These are phyloP conservation scores for Amphipoea oculea DNA, from an alignment of 2,888 invertebrate genomes.

Conservation along the genomic window DNA sequence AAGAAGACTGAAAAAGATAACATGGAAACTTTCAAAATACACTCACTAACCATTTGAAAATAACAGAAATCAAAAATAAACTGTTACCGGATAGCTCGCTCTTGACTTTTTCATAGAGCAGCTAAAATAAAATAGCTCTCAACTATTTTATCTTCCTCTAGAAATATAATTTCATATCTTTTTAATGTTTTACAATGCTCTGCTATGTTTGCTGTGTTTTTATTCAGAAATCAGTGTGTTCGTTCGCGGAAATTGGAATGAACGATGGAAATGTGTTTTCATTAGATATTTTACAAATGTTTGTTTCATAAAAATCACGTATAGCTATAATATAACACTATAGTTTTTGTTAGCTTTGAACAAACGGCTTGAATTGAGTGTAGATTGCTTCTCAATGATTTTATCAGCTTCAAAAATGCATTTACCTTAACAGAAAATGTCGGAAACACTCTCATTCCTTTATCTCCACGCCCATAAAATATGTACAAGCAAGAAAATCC, in stretches of 20 bases:
- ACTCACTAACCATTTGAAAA: slow-evolving; percentile 1
- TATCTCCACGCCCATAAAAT: neutral
- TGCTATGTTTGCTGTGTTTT: neutral
- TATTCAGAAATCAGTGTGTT: neutral
- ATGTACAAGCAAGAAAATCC: neutral
- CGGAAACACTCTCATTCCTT: neutral
- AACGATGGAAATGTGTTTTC: neutral
- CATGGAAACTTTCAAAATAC: slow-evolving; percentile 12
- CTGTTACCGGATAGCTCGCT: neutral
- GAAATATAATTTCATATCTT: slow-evolving; percentile 16
- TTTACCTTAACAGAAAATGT: no score
- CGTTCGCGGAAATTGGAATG: neutral
- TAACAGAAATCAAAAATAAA: slow-evolving; percentile 30
- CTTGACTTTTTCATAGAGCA: slow-evolving; percentile 21
- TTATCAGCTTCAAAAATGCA: neutral
- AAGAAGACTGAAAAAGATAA: neutral
- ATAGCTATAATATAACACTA: neutral
- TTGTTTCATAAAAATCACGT: neutral
- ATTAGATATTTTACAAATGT: neutral
- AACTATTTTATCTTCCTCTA: slow-evolving; percentile 5
- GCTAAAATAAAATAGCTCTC: slow-evolving; percentile 29
- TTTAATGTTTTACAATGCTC: slow-evolving; percentile 3
- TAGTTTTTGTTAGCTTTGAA: neutral
- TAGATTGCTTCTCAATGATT: neutral
- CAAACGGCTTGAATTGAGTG: neutral